Evolutionary conservation across 1,140 invertebrate genomes (phyloP).

Genomic region (Gonioctena quinquepunctata): DNA sequence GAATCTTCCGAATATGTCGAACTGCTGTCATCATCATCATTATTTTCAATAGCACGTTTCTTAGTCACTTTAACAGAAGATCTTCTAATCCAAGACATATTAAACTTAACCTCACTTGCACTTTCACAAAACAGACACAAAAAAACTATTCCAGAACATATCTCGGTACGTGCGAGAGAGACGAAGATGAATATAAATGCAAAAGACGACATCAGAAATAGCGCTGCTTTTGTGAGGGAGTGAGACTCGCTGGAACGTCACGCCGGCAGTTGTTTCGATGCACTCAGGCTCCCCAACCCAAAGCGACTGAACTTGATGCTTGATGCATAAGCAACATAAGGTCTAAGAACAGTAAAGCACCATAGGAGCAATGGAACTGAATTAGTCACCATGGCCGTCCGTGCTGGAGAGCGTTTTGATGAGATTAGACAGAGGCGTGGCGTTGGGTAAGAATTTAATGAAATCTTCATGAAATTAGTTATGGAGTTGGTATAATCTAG

Average conservation of each 20-base stretch:
- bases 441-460: background rate
- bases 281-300: background rate
- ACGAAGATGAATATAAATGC: background rate
- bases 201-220: background rate
- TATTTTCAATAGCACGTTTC: background rate
- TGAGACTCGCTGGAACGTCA: background rate
- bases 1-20: constrained; percentile 39
- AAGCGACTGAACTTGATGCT: constrained; percentile 10
- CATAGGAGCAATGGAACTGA: constrained; percentile 14
- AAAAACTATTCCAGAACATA: background rate
- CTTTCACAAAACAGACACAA: background rate
- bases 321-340: constrained; percentile 3
- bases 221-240: background rate
- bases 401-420: constrained; percentile 1
- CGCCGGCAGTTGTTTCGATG: background rate
- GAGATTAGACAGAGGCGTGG: constrained; percentile 21
- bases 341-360: constrained; percentile 23
- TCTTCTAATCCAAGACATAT: constrained; percentile 35
- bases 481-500: no score
- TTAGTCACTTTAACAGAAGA: constrained; percentile 14
- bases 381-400: constrained; percentile 29
- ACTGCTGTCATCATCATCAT: constrained; percentile 27
- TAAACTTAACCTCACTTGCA: constrained; percentile 8
- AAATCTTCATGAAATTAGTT: no score
- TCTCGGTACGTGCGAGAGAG: background rate